Base-by-base conservation (phyloP, 2,797 vertebrate genomes). In the Acridotheres tristis region DNA sequence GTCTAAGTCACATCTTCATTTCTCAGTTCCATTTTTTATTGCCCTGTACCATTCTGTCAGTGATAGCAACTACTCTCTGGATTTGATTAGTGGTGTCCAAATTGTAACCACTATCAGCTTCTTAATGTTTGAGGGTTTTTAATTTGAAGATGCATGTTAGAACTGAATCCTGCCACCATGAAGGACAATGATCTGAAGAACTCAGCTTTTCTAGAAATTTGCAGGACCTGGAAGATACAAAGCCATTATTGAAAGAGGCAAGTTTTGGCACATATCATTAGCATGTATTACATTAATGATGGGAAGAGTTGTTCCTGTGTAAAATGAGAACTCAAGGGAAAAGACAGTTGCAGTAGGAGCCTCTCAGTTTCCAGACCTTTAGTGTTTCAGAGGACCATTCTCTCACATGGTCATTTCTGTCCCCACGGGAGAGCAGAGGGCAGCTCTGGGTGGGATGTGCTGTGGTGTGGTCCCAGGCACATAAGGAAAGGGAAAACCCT, bases 401-500 rank as follows among this genome's bases (percentile, higher is more conserved):
- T 43, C 27, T n/a, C 54, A 26, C 42, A 8, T 0, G 1, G 40
- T 23, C 29, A 18, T n/a, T 76, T 89, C 50, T 50, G 67, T 7
- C 11, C 40, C 36, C 22, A 3, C 26, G 18, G 48, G 23, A 40
- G 50, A 54, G 45, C 38, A 54, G 34, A 50, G 40, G 16, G n/a
- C 51, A 51, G 69, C 66, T 67, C 73, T 7, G 11, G 17, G 26
- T 5, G 11, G 62, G 65, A 43, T 29, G 34, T 38, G 34, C 27
- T 18, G 0, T 22, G 61, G 11, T 2, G 2, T 27, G 50, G 26
- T 42, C 63, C 51, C 27, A 14, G 0, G 1, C 7, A 34, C 27
- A 3, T 1, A 0, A 2, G 12, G 50, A 63, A 32, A 32, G 42
- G 88, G n/a, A 85, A 25, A 45, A 11, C 18, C 16, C 69, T 14